These are phyloP conservation scores for Sarcophaga bullata DNA, from an alignment of 1,140 invertebrate species.

Conservation along the genomic window DNA sequence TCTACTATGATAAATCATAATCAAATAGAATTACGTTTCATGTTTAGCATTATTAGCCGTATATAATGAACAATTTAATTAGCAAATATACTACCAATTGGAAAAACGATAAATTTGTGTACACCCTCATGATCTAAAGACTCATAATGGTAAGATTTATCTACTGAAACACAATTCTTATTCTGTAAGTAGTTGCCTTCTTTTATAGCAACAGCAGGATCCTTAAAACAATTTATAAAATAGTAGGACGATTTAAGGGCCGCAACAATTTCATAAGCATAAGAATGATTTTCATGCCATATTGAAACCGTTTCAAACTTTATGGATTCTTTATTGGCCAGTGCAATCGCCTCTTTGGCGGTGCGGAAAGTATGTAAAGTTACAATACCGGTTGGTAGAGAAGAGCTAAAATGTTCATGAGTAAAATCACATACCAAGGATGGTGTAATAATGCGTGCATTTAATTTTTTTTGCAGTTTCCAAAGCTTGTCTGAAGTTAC, in stretches of 20 bases:
- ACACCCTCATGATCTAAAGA: constrained; percentile 45
- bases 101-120: constrained; percentile 55
- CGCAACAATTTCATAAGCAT: constrained; percentile 56
- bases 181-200: constrained; percentile 11
- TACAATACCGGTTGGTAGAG: constrained; percentile 48
- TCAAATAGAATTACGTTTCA: too few species aligned
- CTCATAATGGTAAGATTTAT: constrained; percentile 59
- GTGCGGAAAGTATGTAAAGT: constrained; percentile 60
- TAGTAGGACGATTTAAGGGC: constrained; percentile 43
- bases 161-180: constrained; percentile 49
- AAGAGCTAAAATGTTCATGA: constrained; percentile 53
- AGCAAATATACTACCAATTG: constrained; percentile 59
- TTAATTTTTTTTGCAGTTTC: constrained; percentile 51
- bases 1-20: too few species aligned
- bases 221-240: constrained; percentile 55
- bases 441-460: constrained; percentile 51
- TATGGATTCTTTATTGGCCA: constrained; percentile 52
- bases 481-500: constrained; percentile 43
- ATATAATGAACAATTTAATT: constrained; percentile 47
- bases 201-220: constrained; percentile 47
- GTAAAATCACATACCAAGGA: constrained; percentile 53
- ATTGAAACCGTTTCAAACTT: constrained; percentile 50
- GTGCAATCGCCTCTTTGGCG: constrained; percentile 53
- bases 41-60: too few species aligned
- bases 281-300: constrained; percentile 59